Conservation (phyloP, 2,113 vertebrate species). For the Mystacornis crossleyi region DNA sequence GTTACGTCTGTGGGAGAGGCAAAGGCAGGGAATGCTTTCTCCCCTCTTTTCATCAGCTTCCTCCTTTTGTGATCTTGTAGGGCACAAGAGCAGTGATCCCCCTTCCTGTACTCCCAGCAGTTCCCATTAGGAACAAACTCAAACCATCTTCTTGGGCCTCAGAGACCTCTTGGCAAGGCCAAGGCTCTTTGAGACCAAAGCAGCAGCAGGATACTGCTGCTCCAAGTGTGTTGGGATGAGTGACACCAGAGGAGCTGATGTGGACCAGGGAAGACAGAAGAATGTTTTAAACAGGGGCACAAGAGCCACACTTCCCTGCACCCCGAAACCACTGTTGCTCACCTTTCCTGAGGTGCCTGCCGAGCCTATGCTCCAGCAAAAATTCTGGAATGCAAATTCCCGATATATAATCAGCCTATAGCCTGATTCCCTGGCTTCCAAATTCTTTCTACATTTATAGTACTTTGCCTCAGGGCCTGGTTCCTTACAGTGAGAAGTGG, state of each 20-base stretch:
- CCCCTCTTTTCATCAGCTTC: not conserved
- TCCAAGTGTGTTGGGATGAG: fast-evolving
- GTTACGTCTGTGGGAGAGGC: not conserved
- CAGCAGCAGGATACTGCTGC: not conserved
- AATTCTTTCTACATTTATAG: not conserved
- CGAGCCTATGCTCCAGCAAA: not conserved
- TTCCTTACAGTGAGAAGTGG: not conserved
- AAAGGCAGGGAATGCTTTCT: not conserved
- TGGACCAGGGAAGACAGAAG: not conserved
- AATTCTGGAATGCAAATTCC: not conserved
- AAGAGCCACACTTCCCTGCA: not conserved
- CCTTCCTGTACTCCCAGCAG: not conserved
- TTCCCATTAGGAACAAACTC: not conserved
- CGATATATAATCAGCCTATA: not conserved
- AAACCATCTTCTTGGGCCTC: not conserved
- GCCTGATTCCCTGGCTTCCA: not conserved
- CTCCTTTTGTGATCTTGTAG: not conserved
- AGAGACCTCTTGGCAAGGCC: not conserved
- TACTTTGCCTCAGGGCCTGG: fast-evolving
- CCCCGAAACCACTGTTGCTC: fast-evolving
- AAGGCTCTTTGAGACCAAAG: not conserved
- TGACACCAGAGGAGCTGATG: not conserved
- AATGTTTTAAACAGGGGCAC: not conserved
- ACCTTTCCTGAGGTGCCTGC: not conserved
- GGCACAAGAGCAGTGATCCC: not conserved